Evolutionary conservation across 2,888 invertebrate species (phyloP), one percentile per base, ranked within the genome.

Genomic region (Amaurobius ferox): DNA sequence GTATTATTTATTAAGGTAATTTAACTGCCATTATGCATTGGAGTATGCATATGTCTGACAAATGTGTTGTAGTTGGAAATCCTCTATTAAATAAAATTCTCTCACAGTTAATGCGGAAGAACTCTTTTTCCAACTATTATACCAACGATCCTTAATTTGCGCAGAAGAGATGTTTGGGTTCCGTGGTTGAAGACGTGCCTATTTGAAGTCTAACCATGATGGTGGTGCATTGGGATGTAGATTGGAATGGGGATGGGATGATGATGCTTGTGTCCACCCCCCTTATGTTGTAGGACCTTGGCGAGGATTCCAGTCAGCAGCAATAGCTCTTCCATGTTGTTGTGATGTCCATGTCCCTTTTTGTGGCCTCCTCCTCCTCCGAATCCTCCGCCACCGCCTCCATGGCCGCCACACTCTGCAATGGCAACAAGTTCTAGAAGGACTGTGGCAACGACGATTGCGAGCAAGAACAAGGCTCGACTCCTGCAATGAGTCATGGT

Each of bases 251-350:
- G 85, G 7, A 86, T 86, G 6, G 85, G 85, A 19, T 77, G 77
- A 16, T 66, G 67, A n/a, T 78, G 55, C 19, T 86, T 78, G 16
- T 66, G 48, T 13, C 64, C 62, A 0, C 30, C 72, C 11, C 67
- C 48, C 9, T 77, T 70, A 28, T 35, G 28, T 16, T 86, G 78
- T 1, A 86, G 73, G 3, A 86, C 85, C 28, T 86, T 86, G 30
- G 85, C 85, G 13, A 86, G 68, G 32, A 86, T 86, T 40, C 85
- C 85, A 7, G 79, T 86, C 28, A 86, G 62, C 32, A 86, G 30
- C 19, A 86, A 55, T 3, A 86, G 61, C 26, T 86, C 85, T 62
- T 86, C 78, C 85, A 86, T 86, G 61, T 79, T 86, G 19, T 72
- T 48, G 0, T 44, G 44, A 39, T 77, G 44, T 2, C 44, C 44